Conservation (phyloP, 2,113 vertebrate species). For the Apeltes quadracus region DNA sequence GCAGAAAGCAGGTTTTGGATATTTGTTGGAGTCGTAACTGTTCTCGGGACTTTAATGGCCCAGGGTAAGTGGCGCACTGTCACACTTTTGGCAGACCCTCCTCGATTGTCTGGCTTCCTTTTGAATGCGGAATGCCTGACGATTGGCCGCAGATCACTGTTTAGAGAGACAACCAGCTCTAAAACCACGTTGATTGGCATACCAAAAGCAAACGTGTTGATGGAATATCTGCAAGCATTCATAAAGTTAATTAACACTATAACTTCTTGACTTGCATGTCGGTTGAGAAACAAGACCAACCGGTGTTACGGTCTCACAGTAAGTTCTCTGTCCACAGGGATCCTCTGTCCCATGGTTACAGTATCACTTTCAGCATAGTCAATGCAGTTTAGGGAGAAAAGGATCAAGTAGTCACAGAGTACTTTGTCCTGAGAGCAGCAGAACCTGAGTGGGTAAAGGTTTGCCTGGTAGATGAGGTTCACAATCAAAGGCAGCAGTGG, state of each 20-base stretch:
- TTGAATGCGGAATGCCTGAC: neutral
- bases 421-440: neutral
- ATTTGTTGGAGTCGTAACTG: constrained; percentile 47
- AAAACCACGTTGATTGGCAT: neutral
- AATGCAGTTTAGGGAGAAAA: neutral
- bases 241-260: neutral
- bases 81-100: constrained; percentile 29
- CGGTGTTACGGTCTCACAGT: neutral
- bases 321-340: neutral
- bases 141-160: constrained; percentile 5
- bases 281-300: neutral
- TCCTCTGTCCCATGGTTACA: neutral
- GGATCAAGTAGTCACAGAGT: neutral
- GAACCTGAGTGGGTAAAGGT: neutral
- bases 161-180: constrained; percentile 10
- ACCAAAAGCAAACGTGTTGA: neutral
- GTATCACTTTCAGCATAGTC: neutral
- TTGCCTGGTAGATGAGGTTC: neutral
- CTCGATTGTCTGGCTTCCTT: neutral
- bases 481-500: neutral
- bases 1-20: constrained; percentile 53
- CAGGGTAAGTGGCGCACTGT: constrained; percentile 68
- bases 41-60: constrained; percentile 48
- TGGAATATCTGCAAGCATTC: neutral
- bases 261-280: neutral